A percentile compares a stretch with the other conserved stretches of the same genome.
phyloP scores from a whole-genome alignment of 2,888 invertebrate genomes.

The Leucophenga maculata region DNA sequence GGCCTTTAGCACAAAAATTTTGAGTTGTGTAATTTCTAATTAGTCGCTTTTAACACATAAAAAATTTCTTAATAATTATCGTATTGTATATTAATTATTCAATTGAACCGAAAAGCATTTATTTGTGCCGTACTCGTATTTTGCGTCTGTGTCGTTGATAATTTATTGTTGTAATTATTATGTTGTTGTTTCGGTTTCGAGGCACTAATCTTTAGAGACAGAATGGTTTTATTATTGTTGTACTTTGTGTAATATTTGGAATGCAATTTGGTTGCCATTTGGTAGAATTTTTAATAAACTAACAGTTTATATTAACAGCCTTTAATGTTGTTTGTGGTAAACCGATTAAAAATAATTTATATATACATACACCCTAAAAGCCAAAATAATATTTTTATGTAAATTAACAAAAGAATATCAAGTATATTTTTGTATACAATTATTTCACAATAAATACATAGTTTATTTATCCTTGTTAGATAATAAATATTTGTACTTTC shows the following conservation, averaged over 20 bases:
- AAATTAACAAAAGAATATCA: too few species aligned
- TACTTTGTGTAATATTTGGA: too few species aligned
- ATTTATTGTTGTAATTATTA: constrained; percentile 10
- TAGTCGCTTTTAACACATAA: constrained; percentile 4
- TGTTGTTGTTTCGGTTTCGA: too few species aligned
- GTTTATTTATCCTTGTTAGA: constrained; percentile 14
- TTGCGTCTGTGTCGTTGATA: neutral
- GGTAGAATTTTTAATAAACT: too few species aligned
- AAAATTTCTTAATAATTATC: constrained; percentile 2
- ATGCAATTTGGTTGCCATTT: too few species aligned
- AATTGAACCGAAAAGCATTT: neutral
- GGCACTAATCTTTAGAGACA: too few species aligned
- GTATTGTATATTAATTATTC: neutral
- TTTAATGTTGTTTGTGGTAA: neutral
- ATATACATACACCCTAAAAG: neutral
- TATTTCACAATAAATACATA: constrained; percentile 9
- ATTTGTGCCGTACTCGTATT: neutral
- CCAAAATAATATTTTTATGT: too few species aligned
- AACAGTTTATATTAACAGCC: neutral
- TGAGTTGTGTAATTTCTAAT: neutral
- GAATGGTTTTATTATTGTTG: too few species aligned
- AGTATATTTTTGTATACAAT: neutral
- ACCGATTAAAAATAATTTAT: neutral
- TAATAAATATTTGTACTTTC: neutral
- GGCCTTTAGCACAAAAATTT: neutral